Evolutionary conservation across 2,113 vertebrate species (phyloP).

Genomic region (Pavo muticus): DNA sequence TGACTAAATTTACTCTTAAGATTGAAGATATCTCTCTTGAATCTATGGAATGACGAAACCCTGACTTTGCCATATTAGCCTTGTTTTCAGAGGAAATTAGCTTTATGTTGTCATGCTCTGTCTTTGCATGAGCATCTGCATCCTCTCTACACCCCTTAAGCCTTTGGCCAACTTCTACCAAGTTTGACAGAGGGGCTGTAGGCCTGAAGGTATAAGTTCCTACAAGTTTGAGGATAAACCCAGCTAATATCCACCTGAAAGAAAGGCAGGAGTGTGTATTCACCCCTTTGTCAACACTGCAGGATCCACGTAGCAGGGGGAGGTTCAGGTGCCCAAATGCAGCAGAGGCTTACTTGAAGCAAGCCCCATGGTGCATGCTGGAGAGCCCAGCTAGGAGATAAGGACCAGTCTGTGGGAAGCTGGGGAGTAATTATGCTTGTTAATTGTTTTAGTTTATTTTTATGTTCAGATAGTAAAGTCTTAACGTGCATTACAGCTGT

Average conservation of each 20-base stretch:
- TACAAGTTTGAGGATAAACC: not conserved
- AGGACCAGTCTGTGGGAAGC: not conserved
- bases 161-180: not conserved
- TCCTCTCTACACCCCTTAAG: not conserved
- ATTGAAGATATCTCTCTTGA: not conserved
- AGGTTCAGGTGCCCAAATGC: not conserved
- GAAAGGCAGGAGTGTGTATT: accelerated
- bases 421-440: not conserved
- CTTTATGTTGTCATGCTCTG: accelerated
- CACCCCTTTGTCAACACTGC: not conserved
- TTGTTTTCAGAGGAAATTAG: not conserved
- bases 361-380: not conserved
- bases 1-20: not conserved
- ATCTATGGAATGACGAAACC: not conserved
- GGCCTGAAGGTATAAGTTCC: not conserved
- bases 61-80: not conserved
- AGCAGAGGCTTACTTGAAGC: not conserved
- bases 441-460: not conserved
- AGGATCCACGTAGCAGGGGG: accelerated
- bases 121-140: not conserved
- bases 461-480: not conserved
- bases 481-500: not conserved
- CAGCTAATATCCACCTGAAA: not conserved
- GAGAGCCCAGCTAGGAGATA: not conserved
- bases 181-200: not conserved